These are phyloP conservation scores for Smutsia temminckii DNA, from an alignment of 2,797 vertebrate genomes.

Conservation along the genomic window DNA sequence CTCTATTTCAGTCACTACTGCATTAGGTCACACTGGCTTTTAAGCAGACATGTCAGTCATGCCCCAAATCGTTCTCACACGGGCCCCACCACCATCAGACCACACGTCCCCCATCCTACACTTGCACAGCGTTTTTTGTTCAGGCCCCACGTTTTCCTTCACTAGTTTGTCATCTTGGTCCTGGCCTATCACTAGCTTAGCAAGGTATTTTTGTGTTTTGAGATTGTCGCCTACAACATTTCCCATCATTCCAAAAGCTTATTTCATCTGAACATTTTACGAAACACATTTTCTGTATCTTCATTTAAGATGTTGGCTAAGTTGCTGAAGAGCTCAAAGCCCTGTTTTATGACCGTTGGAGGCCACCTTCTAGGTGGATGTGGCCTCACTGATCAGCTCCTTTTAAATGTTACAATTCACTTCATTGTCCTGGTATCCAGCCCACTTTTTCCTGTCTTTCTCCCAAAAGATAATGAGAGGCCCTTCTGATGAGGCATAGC, in stretches of 20 bases:
- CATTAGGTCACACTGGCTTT: background rate
- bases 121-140: background rate
- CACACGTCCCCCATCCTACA: background rate
- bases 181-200: background rate
- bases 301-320: background rate
- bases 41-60: background rate
- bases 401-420: background rate
- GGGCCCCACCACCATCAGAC: slow-evolving; percentile 18
- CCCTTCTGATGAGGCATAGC: background rate
- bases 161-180: background rate
- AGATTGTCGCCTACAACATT: background rate
- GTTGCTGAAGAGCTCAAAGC: background rate
- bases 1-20: background rate
- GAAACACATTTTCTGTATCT: background rate
- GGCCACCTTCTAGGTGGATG: background rate
- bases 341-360: background rate
- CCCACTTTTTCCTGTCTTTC: background rate
- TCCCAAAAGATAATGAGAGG: background rate
- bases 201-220: slow-evolving; percentile 5
- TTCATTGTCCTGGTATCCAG: background rate
- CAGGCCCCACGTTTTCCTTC: background rate
- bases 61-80: slow-evolving; percentile 17
- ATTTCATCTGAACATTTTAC: background rate
- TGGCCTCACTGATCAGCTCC: background rate
- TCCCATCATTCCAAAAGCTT: background rate